Percentiles rank a stretch among this genome's conserved stretches.
Conservation (phyloP, 2,888 invertebrate genomes). For the Nesidiocoris tenuis region DNA sequence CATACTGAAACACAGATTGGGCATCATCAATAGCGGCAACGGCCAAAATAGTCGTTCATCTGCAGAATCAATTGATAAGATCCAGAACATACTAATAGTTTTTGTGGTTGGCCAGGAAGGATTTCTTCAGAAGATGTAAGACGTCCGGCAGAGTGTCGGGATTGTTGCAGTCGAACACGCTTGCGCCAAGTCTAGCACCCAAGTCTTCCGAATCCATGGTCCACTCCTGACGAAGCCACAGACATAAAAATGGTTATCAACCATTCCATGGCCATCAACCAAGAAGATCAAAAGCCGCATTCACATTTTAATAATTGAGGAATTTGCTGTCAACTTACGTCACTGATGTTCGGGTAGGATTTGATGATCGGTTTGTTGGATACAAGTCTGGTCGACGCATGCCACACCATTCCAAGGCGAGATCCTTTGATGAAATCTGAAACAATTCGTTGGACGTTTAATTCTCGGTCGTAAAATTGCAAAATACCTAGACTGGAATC, state of each 20-base stretch:
- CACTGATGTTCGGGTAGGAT: constrained; percentile 45
- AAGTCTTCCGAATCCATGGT: constrained; percentile 52
- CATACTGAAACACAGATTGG: constrained; percentile 50
- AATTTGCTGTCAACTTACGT: constrained; percentile 39
- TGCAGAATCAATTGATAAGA: background rate
- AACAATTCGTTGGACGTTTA: background rate
- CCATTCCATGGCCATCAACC: no score
- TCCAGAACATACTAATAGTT: constrained; percentile 51
- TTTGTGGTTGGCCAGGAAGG: constrained; percentile 51
- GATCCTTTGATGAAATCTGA: constrained; percentile 51
- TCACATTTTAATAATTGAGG: background rate
- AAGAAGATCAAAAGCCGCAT: background rate
- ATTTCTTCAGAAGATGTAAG: constrained; percentile 51
- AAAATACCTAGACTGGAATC: no score
- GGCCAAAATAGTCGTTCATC: no score
- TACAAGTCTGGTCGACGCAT: constrained; percentile 50
- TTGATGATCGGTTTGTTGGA: constrained; percentile 46
- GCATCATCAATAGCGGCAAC: no score
- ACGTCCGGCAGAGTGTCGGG: constrained; percentile 50
- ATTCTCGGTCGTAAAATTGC: no score
- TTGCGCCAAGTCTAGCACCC: constrained; percentile 51
- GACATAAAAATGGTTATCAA: background rate
- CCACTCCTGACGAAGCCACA: constrained; percentile 52
- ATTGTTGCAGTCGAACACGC: constrained; percentile 52
- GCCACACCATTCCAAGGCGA: constrained; percentile 51